Base-by-base conservation (phyloP, 2,888 invertebrate species). In the Drosophila paranaensis region DNA sequence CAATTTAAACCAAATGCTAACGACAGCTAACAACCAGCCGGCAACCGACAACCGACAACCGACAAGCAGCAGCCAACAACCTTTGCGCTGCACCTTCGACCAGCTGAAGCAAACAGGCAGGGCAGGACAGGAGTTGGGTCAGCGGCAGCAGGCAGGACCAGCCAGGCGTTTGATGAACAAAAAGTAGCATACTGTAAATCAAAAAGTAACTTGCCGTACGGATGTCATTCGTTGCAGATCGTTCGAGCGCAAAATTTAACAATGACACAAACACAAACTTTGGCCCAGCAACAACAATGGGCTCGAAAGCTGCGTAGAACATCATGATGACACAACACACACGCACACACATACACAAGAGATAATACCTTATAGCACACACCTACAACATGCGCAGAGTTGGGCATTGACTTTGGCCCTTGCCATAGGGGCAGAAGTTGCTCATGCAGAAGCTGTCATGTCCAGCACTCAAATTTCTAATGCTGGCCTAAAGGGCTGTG, bases 381-480 rank as follows among this genome's bases (percentile, higher is more conserved):
- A 84, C 85, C 84, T 85, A 87, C 88, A 78, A 73, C 79, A 73
- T 40, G 10, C 58, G 50, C 51, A 33, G 45, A 42, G 50, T 48
- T 51, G 53, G 65, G 54, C 66, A 48, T 79, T 75, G 71, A 71
- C 77, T 71, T 70, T 65, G 71, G 65, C 71, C 63, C 63, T 66
- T 50, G 69, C 68, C 76, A 81, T 86, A 88, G 87, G 90, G 80
- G 79, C 81, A 63, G 65, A 76, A 85, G 77, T 79, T 82, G 88
- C 80, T 86, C 90, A 89, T 84, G 90, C 90, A 89, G 90, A 89
- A 89, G 82, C 88, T 89, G 89, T 89, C 89, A 90, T 90, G 89
- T 89, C 89, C 89, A 90, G 90, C 90, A 82, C 85, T 82, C 85
- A 75, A 80, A 82, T 82, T 74, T 81, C 82, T 77, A 82, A 80